Conservation (phyloP, 35 echinoderm and acorn worm species). For the Hemicentrotus pulcherrimus region DNA sequence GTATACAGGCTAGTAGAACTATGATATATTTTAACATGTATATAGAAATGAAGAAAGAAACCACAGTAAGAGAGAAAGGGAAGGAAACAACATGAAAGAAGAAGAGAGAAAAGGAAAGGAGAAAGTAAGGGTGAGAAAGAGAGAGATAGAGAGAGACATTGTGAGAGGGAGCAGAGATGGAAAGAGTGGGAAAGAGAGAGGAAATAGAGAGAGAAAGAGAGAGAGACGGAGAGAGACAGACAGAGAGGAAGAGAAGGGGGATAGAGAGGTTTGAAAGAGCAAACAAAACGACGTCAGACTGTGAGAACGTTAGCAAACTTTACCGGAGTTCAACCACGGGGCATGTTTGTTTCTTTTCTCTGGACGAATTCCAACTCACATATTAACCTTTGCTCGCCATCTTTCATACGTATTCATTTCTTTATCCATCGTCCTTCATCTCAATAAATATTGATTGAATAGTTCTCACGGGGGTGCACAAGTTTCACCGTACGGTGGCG, state of each 20-base stretch:
- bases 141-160: not conserved
- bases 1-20: too few species aligned
- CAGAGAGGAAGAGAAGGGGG: not conserved
- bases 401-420: slow-evolving; percentile 28
- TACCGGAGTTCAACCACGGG: not conserved
- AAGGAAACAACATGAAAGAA: not conserved
- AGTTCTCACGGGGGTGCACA: not conserved
- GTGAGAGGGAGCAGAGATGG: not conserved
- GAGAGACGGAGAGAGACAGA: not conserved
- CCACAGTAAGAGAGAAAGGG: not conserved
- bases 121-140: not conserved
- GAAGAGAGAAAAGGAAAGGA: not conserved
- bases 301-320: slow-evolving; percentile 8
- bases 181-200: not conserved
- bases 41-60: not conserved
- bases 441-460: slow-evolving; percentile 42
- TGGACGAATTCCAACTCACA: slow-evolving; percentile 41
- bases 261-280: not conserved
- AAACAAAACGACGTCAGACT: not conserved
- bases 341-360: slow-evolving; percentile 38
- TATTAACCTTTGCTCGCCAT: slow-evolving; percentile 44
- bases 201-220: not conserved
- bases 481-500: not conserved
- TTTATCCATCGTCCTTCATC: slow-evolving; percentile 29
- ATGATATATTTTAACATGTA: too few species aligned